Conservation (phyloP, 2,888 invertebrate genomes). For the Griposia aprilina region DNA sequence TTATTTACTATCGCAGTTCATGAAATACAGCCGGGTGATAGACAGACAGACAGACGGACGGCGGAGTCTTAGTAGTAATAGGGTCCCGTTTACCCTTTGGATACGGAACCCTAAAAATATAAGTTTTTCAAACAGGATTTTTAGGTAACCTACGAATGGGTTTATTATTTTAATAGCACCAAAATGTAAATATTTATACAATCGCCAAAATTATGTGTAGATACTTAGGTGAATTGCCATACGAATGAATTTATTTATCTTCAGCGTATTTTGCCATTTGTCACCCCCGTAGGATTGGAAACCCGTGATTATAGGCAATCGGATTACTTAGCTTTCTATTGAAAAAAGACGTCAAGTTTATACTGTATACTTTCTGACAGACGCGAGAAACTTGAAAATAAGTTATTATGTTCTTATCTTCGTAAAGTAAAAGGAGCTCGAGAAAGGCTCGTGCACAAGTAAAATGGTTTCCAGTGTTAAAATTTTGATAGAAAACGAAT, state of each 20-base stretch:
- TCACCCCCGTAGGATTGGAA: slow-evolving; percentile 20
- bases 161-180: too few species aligned
- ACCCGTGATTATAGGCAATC: slow-evolving; percentile 31
- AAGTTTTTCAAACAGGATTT: too few species aligned
- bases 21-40: too few species aligned
- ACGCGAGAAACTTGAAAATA: slow-evolving; percentile 64
- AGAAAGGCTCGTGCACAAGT: slow-evolving; percentile 60
- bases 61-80: too few species aligned
- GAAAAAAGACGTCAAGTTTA: slow-evolving; percentile 43
- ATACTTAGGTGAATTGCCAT: background rate
- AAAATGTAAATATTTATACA: background rate
- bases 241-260: background rate
- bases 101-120: too few species aligned
- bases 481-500: slow-evolving; percentile 73
- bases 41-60: too few species aligned
- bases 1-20: too few species aligned
- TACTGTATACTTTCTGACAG: slow-evolving; percentile 24
- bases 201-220: background rate
- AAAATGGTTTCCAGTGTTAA: slow-evolving; percentile 67
- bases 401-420: slow-evolving; percentile 68
- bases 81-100: too few species aligned
- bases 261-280: slow-evolving; percentile 9
- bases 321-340: slow-evolving; percentile 36
- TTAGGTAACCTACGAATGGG: too few species aligned
- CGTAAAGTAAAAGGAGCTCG: slow-evolving; percentile 58